Percentiles rank a stretch among this genome's conserved stretches.
These are phyloP conservation scores for Dyspetes luteomarginatus DNA, from an alignment of 2,888 invertebrate genomes.

Conservation along the genomic window DNA sequence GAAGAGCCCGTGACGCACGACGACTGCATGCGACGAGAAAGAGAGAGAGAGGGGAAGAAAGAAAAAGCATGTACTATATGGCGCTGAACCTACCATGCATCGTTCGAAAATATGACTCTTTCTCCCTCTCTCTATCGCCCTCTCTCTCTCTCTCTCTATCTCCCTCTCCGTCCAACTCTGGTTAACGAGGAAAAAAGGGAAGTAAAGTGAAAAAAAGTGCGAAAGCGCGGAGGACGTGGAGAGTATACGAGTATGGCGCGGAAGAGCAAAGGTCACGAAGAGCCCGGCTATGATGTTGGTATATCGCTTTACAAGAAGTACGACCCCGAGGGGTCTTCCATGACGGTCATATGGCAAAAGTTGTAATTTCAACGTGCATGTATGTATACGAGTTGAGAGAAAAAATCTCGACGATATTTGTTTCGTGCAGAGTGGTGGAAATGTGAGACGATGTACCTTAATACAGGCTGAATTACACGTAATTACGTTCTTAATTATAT, in stretches of 20 bases:
- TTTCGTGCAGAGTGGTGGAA: not conserved
- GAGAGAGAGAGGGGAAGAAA: slow-evolving; percentile 4
- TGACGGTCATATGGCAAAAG: slow-evolving; percentile 25
- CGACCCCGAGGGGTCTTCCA: slow-evolving; percentile 21
- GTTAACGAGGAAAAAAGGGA: slow-evolving; percentile 46
- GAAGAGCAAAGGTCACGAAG: slow-evolving; percentile 38
- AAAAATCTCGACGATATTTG: not conserved
- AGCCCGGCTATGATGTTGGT: slow-evolving; percentile 23
- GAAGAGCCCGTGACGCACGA: slow-evolving; percentile 68
- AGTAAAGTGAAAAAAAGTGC: slow-evolving; percentile 33
- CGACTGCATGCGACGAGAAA: slow-evolving; percentile 60
- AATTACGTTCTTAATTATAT: too few species aligned
- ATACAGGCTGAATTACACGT: not conserved
- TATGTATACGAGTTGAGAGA: not conserved
- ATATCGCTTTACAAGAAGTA: slow-evolving; percentile 37
- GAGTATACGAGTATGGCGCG: slow-evolving; percentile 27
- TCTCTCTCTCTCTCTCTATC: not conserved
- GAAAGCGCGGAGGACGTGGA: slow-evolving; percentile 23
- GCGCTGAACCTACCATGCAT: slow-evolving; percentile 24
- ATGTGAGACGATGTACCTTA: too few species aligned
- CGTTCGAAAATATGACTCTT: slow-evolving; percentile 54
- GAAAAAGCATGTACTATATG: not conserved
- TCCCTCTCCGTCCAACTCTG: slow-evolving; percentile 33
- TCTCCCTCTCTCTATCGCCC: not conserved
- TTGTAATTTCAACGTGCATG: slow-evolving; percentile 14